Conservation (phyloP, 1,140 invertebrate species). For the Marisa cornuarietis region DNA sequence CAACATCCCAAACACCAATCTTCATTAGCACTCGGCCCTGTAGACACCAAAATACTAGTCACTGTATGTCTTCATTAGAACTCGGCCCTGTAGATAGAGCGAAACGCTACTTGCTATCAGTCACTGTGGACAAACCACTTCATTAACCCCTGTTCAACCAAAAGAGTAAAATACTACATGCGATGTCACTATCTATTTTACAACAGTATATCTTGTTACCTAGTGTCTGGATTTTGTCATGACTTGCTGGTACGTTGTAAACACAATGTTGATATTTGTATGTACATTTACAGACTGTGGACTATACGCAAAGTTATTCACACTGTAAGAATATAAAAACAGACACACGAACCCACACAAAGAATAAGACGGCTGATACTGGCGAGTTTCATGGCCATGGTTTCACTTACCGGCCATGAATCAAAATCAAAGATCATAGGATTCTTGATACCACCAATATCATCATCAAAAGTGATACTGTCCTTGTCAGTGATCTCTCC, state of each 20-base stretch:
- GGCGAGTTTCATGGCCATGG: background rate
- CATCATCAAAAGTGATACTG: conserved; percentile 36
- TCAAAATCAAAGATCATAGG: conserved; percentile 40
- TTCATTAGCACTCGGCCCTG: conserved; percentile 41
- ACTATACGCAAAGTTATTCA: too few relatives aligned
- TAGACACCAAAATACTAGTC: conserved; percentile 1
- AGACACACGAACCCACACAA: background rate
- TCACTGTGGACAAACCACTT: too few relatives aligned
- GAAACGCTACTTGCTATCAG: too few relatives aligned
- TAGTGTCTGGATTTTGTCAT: too few relatives aligned
- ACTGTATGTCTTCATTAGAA: conserved; percentile 41
- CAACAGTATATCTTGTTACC: too few relatives aligned
- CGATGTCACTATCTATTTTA: too few relatives aligned
- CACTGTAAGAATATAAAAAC: too few relatives aligned
- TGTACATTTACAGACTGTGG: too few relatives aligned
- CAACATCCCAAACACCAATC: conserved; percentile 40
- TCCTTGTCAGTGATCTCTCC: conserved; percentile 36
- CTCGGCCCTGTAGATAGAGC: conserved; percentile 26
- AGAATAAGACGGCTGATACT: background rate
- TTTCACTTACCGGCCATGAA: conserved; percentile 38
- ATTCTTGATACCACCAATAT: conserved; percentile 36
- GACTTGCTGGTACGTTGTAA: too few relatives aligned
- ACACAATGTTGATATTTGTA: too few relatives aligned
- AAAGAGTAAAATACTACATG: too few relatives aligned
- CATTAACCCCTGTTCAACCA: too few relatives aligned